phyloP scores from a whole-genome alignment of 2,113 vertebrate species.

The Siniperca knerii region DNA sequence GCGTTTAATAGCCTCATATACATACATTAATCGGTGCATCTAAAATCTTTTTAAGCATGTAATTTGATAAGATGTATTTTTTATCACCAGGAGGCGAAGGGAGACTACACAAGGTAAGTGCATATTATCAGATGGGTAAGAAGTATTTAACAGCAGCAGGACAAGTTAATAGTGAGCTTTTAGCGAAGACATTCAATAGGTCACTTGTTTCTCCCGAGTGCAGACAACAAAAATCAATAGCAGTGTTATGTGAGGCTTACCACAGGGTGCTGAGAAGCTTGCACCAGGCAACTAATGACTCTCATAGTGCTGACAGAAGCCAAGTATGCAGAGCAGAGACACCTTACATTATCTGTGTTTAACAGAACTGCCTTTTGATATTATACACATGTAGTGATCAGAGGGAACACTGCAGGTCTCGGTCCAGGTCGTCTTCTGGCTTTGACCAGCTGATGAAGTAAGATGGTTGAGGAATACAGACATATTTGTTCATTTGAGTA shows the following conservation, averaged over 20 bases:
- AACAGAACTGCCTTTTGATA: slow-evolving; percentile 26
- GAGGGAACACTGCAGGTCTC: slow-evolving; percentile 22
- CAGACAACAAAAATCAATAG: slow-evolving; percentile 75
- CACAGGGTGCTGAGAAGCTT: slow-evolving; percentile 62
- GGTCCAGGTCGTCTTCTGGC: slow-evolving; percentile 50
- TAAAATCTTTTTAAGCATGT: slow-evolving; percentile 13
- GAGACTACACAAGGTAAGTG: slow-evolving; percentile 96
- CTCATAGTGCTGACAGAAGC: slow-evolving; percentile 62
- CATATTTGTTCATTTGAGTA: neutral
- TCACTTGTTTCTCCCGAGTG: slow-evolving; percentile 61
- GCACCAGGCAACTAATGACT: slow-evolving; percentile 76
- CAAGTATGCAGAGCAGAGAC: slow-evolving; percentile 20
- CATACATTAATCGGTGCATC: slow-evolving; percentile 10
- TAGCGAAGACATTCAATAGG: slow-evolving; percentile 63
- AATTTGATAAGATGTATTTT: slow-evolving; percentile 35
- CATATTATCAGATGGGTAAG: slow-evolving; percentile 35
- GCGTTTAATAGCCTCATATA: slow-evolving; percentile 15
- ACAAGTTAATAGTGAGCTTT: slow-evolving; percentile 64
- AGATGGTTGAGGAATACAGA: neutral
- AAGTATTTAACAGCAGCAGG: slow-evolving; percentile 65
- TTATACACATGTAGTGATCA: slow-evolving; percentile 3
- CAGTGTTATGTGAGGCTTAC: slow-evolving; percentile 61
- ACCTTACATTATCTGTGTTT: slow-evolving; percentile 20
- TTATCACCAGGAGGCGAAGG: slow-evolving; percentile 92
- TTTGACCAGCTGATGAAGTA: neutral